Conservation (phyloP, 35 echinoderm and acorn worm species). For the Patiria miniata region DNA sequence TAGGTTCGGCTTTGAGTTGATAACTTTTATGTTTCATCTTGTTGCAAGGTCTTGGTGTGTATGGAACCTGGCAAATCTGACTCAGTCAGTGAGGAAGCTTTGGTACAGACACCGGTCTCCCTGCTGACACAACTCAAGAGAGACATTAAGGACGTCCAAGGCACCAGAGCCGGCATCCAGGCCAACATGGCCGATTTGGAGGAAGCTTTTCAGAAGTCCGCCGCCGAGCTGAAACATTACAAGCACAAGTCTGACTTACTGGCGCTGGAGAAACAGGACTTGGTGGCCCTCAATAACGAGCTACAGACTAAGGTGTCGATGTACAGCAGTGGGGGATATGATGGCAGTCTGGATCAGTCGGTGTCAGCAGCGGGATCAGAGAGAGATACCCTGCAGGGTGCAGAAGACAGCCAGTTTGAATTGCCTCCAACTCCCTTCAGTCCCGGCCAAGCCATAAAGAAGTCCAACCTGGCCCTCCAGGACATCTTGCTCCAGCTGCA, state of each 20-base stretch:
- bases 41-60: not conserved
- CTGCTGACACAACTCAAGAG: slow-evolving; percentile 26
- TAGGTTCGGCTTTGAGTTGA: too few relatives aligned
- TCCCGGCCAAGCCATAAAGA: not conserved
- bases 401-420: not conserved
- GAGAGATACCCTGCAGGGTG: not conserved
- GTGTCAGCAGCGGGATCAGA: not conserved
- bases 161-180: slow-evolving; percentile 16
- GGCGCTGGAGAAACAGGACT: slow-evolving; percentile 19
- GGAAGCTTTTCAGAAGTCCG: slow-evolving; percentile 7
- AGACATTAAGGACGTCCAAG: slow-evolving; percentile 23
- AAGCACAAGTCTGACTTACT: not conserved
- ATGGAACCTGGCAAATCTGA: not conserved
- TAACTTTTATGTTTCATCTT: too few relatives aligned
- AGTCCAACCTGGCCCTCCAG: not conserved
- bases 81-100: not conserved
- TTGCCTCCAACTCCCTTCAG: not conserved
- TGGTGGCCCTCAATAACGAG: slow-evolving; percentile 26
- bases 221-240: slow-evolving; percentile 20
- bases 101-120: not conserved
- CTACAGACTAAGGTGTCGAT: slow-evolving; percentile 4
- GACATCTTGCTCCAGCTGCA: slow-evolving; percentile 28
- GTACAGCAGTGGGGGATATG: not conserved
- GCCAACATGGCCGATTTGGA: not conserved
- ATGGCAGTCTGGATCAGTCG: not conserved